Conservation (phyloP, 2,888 invertebrate genomes). For the Scrobipalpa costella region DNA sequence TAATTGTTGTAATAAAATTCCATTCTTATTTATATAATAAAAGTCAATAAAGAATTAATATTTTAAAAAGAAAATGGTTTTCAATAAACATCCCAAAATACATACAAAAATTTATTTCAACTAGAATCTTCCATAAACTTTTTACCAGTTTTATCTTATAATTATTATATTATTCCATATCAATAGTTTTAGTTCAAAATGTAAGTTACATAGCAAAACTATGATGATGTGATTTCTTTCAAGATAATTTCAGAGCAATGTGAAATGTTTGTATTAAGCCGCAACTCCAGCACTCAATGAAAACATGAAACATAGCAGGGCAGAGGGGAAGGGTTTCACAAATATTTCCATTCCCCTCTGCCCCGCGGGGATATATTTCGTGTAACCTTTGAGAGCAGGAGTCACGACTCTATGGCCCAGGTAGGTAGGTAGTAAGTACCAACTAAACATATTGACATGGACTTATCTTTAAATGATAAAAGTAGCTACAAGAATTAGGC, state of each 20-base stretch:
- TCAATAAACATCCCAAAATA: constrained; percentile 43
- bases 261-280: too few species aligned
- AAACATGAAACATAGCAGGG: too few species aligned
- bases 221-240: background rate
- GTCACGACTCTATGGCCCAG: too few species aligned
- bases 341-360: too few species aligned
- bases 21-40: background rate
- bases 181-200: constrained; percentile 7
- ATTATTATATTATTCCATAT: constrained; percentile 5
- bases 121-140: constrained; percentile 65
- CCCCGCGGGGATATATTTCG: too few species aligned
- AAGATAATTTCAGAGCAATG: background rate
- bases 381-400: too few species aligned
- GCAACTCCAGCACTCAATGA: too few species aligned
- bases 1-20: too few species aligned
- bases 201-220: background rate
- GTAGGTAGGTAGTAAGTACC: background rate
- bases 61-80: background rate
- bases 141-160: constrained; percentile 53
- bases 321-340: too few species aligned
- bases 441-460: constrained; percentile 15
- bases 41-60: constrained; percentile 35
- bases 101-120: constrained; percentile 74
- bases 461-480: constrained; percentile 10
- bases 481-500: background rate